These are phyloP conservation scores for Dinomys branickii DNA, from an alignment of 2,113 vertebrate species.

Conservation along the genomic window DNA sequence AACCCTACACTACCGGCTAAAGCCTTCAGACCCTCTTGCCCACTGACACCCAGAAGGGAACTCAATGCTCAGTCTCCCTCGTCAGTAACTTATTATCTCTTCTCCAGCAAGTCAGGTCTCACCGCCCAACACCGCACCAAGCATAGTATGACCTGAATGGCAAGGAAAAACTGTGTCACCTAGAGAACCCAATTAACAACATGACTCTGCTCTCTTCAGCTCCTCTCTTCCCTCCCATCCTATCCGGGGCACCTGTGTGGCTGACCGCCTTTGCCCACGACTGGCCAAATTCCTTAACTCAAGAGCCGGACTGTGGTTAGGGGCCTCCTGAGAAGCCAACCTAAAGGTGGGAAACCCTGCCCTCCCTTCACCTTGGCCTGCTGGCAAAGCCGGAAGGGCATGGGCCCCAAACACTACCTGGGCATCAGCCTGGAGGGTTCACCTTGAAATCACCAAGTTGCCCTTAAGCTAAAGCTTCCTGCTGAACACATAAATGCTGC, in stretches of 20 bases:
- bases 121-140: conserved; percentile 58
- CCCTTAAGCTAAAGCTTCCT: conserved; percentile 39
- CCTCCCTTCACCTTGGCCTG: background rate
- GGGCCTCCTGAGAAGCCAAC: conserved; percentile 3
- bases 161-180: conserved; percentile 80
- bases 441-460: conserved; percentile 66
- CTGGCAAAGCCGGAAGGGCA: conserved; percentile 24
- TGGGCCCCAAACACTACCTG: background rate
- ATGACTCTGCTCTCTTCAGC: conserved; percentile 80
- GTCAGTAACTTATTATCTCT: conserved; percentile 46
- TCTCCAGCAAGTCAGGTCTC: conserved; percentile 68
- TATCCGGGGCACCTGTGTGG: conserved; percentile 69
- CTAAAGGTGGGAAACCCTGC: background rate
- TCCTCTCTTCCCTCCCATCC: conserved; percentile 66
- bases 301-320: conserved; percentile 20
- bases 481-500: conserved; percentile 24
- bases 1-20: background rate
- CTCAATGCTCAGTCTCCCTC: background rate
- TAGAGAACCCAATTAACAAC: conserved; percentile 81
- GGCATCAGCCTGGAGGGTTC: conserved; percentile 42
- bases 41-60: background rate
- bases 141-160: conserved; percentile 81
- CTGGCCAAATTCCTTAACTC: conserved; percentile 32
- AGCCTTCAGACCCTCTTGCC: background rate
- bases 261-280: conserved; percentile 65